Evolutionary conservation across 2,797 vertebrate species (phyloP).

Genomic region (Sebastes diaconus): DNA sequence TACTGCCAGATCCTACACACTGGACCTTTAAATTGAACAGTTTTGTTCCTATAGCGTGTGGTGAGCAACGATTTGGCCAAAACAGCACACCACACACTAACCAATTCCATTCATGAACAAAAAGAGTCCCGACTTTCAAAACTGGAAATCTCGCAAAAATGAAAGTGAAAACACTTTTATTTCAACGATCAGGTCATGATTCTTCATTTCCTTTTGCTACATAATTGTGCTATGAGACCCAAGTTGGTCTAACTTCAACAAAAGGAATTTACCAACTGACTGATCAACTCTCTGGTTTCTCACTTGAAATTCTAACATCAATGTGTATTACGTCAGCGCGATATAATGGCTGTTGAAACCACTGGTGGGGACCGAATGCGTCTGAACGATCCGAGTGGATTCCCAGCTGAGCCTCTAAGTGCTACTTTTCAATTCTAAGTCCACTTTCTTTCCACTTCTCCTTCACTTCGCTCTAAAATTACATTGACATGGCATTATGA

Average conservation of each 20-base stretch:
- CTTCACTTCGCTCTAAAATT: constrained; percentile 65
- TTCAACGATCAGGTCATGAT: background rate
- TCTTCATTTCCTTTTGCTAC: background rate
- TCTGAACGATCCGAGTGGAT: constrained; percentile 49
- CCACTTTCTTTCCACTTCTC: constrained; percentile 45
- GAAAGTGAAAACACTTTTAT: background rate
- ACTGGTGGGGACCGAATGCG: constrained; percentile 31
- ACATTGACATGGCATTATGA: constrained; percentile 71
- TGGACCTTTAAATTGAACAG: no score
- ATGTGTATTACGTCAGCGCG: constrained; percentile 35
- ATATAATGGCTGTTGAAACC: constrained; percentile 37
- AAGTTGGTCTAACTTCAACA: constrained; percentile 7
- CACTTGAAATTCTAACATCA: constrained; percentile 32
- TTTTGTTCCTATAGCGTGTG: no score
- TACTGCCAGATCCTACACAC: no score
- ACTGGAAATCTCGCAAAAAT: no score
- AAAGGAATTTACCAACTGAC: constrained; percentile 9
- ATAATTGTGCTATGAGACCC: background rate
- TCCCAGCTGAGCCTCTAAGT: constrained; percentile 70
- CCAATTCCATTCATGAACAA: no score
- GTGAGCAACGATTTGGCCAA: no score
- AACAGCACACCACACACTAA: no score
- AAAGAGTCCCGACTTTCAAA: no score
- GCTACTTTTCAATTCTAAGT: constrained; percentile 63
- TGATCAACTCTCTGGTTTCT: constrained; percentile 11